Evolutionary conservation across 2,888 invertebrate species (phyloP).

Genomic region (Cheiracanthium punctorium): DNA sequence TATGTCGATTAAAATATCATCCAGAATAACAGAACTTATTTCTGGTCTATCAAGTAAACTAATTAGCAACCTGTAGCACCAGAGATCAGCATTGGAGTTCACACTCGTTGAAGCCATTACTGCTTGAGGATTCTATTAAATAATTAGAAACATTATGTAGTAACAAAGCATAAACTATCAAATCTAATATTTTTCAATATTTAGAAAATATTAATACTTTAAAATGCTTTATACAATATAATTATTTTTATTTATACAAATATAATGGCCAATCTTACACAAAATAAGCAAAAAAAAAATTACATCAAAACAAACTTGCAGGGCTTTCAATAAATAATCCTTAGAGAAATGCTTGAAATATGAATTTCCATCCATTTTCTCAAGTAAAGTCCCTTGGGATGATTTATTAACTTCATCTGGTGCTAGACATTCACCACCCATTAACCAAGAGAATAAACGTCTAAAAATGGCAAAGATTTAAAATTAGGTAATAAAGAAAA

Average conservation of each 20-base stretch:
- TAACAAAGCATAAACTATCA: neutral
- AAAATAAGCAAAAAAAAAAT: neutral
- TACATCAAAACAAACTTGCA: constrained; percentile 74
- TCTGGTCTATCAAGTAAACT: constrained; percentile 91
- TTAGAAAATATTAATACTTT: too few relatives aligned
- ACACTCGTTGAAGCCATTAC: constrained; percentile 63
- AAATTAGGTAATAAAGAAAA: too few relatives aligned
- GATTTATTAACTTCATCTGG: constrained; percentile 46
- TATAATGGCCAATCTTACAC: too few relatives aligned
- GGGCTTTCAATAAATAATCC: constrained; percentile 78
- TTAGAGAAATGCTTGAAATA: constrained; percentile 84
- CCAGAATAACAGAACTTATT: constrained; percentile 86
- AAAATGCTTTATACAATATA: too few relatives aligned
- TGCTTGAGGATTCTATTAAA: constrained; percentile 58
- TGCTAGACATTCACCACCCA: constrained; percentile 80
- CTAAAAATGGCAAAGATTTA: too few relatives aligned
- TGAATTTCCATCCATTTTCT: constrained; percentile 67
- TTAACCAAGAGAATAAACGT: constrained; percentile 88
- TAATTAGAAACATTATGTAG: neutral
- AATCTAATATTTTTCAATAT: too few relatives aligned
- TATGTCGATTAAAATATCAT: constrained; percentile 86
- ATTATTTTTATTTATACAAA: too few relatives aligned
- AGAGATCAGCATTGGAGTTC: constrained; percentile 74
- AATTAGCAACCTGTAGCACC: constrained; percentile 84
- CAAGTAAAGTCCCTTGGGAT: constrained; percentile 18